phyloP scores from a whole-genome alignment of 2,888 invertebrate species.

The Oscheius onirici region DNA sequence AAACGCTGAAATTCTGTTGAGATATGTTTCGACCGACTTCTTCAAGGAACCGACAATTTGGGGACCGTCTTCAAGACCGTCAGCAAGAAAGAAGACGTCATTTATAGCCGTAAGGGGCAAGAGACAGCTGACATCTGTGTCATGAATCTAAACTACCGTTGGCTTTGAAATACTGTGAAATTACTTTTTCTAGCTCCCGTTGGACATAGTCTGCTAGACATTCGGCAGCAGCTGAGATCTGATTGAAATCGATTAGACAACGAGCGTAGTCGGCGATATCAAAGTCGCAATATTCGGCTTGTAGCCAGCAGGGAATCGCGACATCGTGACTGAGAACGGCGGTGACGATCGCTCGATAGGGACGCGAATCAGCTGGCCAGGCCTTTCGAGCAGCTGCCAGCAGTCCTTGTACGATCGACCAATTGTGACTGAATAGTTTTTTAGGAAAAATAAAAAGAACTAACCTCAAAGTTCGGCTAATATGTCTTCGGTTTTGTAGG shows the following conservation, averaged over 20 bases:
- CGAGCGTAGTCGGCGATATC: slow-evolving; percentile 57
- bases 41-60: not conserved
- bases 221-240: slow-evolving; percentile 46
- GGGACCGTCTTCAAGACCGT: not conserved
- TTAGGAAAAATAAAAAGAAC: slow-evolving; percentile 4
- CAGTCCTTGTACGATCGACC: slow-evolving; percentile 44
- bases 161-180: not conserved
- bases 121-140: slow-evolving; percentile 20
- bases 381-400: slow-evolving; percentile 31
- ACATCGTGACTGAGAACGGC: slow-evolving; percentile 39
- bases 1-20: slow-evolving; percentile 15
- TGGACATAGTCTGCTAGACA: slow-evolving; percentile 36
- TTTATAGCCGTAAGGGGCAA: slow-evolving; percentile 44
- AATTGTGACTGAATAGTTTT: slow-evolving; percentile 37
- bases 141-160: slow-evolving; percentile 26
- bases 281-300: slow-evolving; percentile 38
- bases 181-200: slow-evolving; percentile 35
- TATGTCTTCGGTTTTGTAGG: slow-evolving; percentile 42
- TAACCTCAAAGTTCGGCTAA: slow-evolving; percentile 24
- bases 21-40: slow-evolving; percentile 16
- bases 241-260: slow-evolving; percentile 57
- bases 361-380: slow-evolving; percentile 44
- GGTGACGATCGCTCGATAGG: slow-evolving; percentile 40
- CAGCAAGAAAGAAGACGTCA: slow-evolving; percentile 4
- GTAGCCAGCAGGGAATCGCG: slow-evolving; percentile 46